These are phyloP conservation scores for Heteractis magnifica DNA, from an alignment of 92 coral and sea anemone genomes.

Conservation along the genomic window DNA sequence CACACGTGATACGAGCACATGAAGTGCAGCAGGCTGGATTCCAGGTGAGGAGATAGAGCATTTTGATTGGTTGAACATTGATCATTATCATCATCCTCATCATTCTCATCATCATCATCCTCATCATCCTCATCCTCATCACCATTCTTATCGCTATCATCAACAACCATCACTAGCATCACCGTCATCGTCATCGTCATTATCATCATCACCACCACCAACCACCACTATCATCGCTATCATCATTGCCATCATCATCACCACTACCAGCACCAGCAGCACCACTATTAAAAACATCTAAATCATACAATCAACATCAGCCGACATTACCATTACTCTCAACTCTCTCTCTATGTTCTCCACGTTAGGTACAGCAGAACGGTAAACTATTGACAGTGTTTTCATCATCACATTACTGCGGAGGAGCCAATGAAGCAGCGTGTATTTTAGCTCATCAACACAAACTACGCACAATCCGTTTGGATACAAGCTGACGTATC, in stretches of 20 bases:
- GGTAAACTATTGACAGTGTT: conserved; percentile 87
- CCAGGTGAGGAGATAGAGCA: conserved; percentile 48
- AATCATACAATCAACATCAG: not conserved
- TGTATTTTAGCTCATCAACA: conserved; percentile 86
- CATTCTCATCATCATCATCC: not conserved
- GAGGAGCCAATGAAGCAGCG: conserved; percentile 90
- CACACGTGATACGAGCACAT: conserved; percentile 90
- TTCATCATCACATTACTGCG: conserved; percentile 88
- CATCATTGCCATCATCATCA: not conserved
- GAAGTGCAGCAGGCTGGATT: conserved; percentile 88
- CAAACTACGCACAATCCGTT: conserved; percentile 83
- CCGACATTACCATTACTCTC: not conserved
- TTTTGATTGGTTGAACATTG: not conserved
- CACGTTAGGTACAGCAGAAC: conserved; percentile 76
- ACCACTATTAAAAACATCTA: not conserved
- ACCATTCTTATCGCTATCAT: not conserved
- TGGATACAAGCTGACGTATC: conserved; percentile 68
- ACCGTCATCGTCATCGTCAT: not conserved
- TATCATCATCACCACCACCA: not conserved
- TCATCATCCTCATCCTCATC: not conserved
- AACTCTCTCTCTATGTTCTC: not conserved
- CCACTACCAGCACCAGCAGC: not conserved
- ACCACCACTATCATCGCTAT: not conserved
- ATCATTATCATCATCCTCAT: not conserved
- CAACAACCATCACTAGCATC: not conserved